A percentile compares a stretch with the other conserved stretches of the same genome.
phyloP scores from a whole-genome alignment of 2,113 vertebrate species.

The Pimephales promelas region DNA sequence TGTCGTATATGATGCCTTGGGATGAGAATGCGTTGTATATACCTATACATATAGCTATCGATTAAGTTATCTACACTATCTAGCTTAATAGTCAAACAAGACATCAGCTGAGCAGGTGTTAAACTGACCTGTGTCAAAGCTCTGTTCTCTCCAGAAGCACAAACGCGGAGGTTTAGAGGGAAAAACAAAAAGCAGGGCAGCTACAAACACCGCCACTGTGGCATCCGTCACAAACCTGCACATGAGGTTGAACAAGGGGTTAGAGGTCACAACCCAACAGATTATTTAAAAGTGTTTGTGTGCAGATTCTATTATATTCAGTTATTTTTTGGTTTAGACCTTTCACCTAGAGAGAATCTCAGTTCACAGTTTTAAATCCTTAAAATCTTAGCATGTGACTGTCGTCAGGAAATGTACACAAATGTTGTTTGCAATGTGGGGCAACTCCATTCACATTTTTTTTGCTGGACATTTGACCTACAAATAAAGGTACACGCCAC shows the following conservation, averaged over 20 bases:
- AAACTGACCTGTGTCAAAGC: constrained; percentile 60
- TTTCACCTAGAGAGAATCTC: constrained; percentile 16
- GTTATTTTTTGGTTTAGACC: neutral
- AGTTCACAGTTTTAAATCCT: constrained; percentile 18
- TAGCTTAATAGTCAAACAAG: no score
- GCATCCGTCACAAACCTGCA: constrained; percentile 86
- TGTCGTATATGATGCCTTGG: no score
- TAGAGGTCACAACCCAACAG: neutral
- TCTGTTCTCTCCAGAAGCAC: constrained; percentile 67
- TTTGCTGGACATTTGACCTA: constrained; percentile 45
- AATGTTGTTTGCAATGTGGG: constrained; percentile 29
- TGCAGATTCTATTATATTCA: neutral
- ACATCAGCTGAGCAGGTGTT: neutral
- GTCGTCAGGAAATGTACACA: constrained; percentile 35
- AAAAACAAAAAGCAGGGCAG: constrained; percentile 84
- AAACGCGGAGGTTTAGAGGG: constrained; percentile 84
- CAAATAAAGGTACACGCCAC: constrained; percentile 21
- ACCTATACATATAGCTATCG: no score
- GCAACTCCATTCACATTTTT: constrained; percentile 53
- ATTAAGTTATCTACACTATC: no score
- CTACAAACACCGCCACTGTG: constrained; percentile 82
- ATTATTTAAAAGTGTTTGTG: neutral
- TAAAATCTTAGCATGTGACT: neutral
- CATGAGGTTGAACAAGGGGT: neutral
- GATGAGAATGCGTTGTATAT: no score